Evolutionary conservation across 2,797 vertebrate species (phyloP).

Genomic region (Pipistrellus kuhlii): DNA sequence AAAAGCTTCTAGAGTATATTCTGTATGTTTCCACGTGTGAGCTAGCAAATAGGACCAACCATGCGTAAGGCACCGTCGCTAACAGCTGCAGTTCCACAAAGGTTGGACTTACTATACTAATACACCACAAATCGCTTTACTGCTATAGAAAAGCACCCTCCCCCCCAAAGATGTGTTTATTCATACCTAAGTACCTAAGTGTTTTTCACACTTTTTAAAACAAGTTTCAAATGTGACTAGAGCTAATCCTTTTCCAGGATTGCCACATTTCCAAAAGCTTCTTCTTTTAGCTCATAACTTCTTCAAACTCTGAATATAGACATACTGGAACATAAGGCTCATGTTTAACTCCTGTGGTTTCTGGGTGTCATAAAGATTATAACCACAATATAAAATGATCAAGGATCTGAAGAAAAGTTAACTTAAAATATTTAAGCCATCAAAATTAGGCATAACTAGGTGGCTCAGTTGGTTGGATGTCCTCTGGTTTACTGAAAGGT

Average conservation of each 20-base stretch:
- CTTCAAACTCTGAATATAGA: constrained; percentile 36
- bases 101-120: not conserved
- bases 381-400: constrained; percentile 30
- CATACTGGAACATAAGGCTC: not conserved
- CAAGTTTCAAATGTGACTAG: constrained; percentile 41
- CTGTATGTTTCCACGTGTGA: not conserved
- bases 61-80: not conserved
- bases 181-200: not conserved
- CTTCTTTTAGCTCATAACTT: constrained; percentile 27
- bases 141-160: not conserved
- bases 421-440: constrained; percentile 32
- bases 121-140: not conserved
- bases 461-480: not conserved
- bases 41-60: not conserved
- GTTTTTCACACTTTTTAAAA: constrained; percentile 37
- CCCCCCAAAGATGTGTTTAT: not conserved
- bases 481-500: no score
- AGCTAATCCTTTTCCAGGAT: constrained; percentile 33
- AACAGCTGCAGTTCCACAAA: not conserved
- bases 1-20: not conserved
- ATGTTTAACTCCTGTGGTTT: constrained; percentile 39
- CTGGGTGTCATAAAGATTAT: constrained; percentile 5
- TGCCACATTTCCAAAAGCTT: constrained; percentile 52
- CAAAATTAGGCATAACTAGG: not conserved
- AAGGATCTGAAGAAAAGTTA: constrained; percentile 35